A percentile compares a stretch with the other conserved stretches of the same genome.
Conservation (phyloP, 2,888 invertebrate genomes). For the Podotricha telesiphe region DNA sequence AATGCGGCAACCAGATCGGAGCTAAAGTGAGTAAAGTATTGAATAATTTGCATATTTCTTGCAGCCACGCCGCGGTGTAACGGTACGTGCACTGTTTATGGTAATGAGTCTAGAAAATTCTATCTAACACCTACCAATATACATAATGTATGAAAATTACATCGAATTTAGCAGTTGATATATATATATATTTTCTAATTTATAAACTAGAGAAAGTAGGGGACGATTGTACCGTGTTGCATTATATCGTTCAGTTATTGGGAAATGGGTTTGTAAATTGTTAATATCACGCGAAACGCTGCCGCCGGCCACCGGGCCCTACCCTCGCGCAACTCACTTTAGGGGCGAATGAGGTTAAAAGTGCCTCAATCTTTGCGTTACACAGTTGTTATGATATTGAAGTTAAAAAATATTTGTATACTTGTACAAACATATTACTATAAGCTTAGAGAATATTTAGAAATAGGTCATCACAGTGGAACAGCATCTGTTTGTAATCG, state of each 20-base stretch:
- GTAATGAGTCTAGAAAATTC: too few relatives aligned
- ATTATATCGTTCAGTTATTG: conserved; percentile 41
- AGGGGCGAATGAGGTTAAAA: conserved; percentile 14
- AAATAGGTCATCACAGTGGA: too few relatives aligned
- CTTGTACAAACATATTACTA: too few relatives aligned
- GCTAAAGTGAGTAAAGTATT: conserved; percentile 69
- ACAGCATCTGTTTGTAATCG: too few relatives aligned
- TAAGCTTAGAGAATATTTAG: too few relatives aligned
- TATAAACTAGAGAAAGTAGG: conserved; percentile 28
- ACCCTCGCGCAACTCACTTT: conserved; percentile 15
- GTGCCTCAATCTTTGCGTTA: background rate
- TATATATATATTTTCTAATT: background rate
- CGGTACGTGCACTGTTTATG: too few relatives aligned
- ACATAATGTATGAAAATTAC: too few relatives aligned
- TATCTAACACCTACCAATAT: too few relatives aligned
- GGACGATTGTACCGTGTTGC: conserved; percentile 30
- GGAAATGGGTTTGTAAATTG: conserved; percentile 37
- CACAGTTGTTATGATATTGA: background rate
- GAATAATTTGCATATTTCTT: too few relatives aligned
- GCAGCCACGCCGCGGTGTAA: too few relatives aligned
- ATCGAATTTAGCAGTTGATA: too few relatives aligned
- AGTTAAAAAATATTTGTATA: too few relatives aligned
- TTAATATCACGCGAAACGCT: conserved; percentile 26
- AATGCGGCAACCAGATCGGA: conserved; percentile 94
- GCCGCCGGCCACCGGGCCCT: background rate